Evolutionary conservation across 1,140 invertebrate genomes (phyloP).

Genomic region (Sitophilus oryzae): DNA sequence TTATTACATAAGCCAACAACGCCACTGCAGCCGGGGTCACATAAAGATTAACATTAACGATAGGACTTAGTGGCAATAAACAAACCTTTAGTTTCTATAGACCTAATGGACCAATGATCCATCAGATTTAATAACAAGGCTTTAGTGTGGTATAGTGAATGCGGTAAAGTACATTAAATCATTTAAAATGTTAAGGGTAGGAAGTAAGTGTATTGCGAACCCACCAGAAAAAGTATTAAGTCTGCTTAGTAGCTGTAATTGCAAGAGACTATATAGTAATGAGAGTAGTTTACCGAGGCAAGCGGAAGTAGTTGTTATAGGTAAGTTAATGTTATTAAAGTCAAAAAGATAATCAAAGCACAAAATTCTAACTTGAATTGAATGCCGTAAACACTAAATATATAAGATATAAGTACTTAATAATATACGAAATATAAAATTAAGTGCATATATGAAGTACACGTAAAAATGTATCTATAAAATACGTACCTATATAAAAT

Average conservation of each 20-base stretch:
- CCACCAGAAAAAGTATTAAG: conserved; percentile 2
- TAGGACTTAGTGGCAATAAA: background rate
- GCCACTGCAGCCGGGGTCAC: conserved; percentile 18
- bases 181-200: conserved; percentile 11
- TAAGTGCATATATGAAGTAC: no score
- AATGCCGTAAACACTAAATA: background rate
- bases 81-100: background rate
- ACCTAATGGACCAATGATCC: background rate
- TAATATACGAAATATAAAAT: no score
- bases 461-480: background rate
- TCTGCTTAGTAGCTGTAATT: background rate
- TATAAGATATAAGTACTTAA: no score
- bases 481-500: background rate
- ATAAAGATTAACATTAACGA: conserved; percentile 7
- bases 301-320: conserved; percentile 42
- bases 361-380: background rate
- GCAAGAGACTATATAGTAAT: conserved; percentile 19
- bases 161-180: conserved; percentile 1
- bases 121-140: background rate
- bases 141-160: background rate
- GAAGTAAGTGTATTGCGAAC: conserved; percentile 1
- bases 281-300: conserved; percentile 31
- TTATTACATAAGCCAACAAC: background rate
- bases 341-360: background rate
- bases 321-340: conserved; percentile 26